Evolutionary conservation across 1,140 invertebrate genomes (phyloP).

Genomic region (Elysia chlorotica): DNA sequence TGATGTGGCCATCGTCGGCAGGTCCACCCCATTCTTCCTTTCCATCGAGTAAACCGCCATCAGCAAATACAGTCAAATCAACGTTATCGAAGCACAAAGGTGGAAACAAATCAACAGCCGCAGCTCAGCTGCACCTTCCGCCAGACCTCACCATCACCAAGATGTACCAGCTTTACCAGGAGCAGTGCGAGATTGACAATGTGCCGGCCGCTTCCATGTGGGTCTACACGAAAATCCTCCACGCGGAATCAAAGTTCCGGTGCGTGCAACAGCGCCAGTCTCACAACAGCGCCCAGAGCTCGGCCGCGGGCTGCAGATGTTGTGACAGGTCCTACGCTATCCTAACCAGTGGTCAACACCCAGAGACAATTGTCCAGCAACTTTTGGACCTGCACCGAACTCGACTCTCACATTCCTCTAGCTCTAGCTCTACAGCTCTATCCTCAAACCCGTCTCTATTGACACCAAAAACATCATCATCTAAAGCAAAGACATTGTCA

Average conservation of each 20-base stretch:
- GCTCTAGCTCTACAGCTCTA: no score
- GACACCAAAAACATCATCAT: no score
- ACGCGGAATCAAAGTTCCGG: slow-evolving; percentile 7
- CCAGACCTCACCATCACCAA: slow-evolving; percentile 11
- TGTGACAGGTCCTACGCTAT: slow-evolving; percentile 5
- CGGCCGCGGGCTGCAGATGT: not conserved
- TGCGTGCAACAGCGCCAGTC: no score
- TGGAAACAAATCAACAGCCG: not conserved
- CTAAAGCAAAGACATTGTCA: no score
- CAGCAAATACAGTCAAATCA: no score
- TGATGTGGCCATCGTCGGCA: no score
- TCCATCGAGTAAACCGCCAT: no score
- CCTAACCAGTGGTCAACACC: slow-evolving; percentile 1
- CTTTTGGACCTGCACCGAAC: no score
- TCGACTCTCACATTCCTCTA: no score
- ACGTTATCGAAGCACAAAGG: not conserved
- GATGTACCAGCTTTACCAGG: slow-evolving; percentile 11
- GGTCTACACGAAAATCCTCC: slow-evolving; percentile 13
- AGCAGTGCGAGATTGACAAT: slow-evolving; percentile 3
- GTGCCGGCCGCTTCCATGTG: slow-evolving; percentile 7
- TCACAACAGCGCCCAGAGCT: not conserved
- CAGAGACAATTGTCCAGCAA: slow-evolving; percentile 11
- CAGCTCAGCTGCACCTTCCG: not conserved
- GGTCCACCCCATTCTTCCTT: no score
- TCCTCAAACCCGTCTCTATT: no score